Conservation (phyloP, 2,797 vertebrate species). For the Parauchenoglanis punctatus region DNA sequence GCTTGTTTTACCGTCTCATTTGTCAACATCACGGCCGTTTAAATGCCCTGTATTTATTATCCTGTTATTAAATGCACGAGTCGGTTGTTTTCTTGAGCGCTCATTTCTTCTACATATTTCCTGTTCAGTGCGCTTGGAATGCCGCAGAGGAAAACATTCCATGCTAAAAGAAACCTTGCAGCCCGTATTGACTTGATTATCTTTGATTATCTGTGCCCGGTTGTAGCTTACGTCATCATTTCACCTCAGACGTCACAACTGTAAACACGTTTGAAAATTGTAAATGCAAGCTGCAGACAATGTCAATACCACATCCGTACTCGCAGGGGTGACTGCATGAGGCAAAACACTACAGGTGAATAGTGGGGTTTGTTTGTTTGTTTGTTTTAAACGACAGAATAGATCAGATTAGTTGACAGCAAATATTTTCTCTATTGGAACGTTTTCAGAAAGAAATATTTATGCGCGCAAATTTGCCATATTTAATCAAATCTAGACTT, state of each 20-base stretch:
- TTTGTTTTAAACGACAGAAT: background rate
- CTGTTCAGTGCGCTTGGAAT: no score
- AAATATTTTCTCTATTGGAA: background rate
- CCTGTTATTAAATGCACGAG: no score
- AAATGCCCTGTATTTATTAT: background rate
- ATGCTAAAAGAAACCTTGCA: background rate
- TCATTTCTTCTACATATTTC: no score
- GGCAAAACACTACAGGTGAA: background rate
- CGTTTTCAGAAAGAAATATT: no score
- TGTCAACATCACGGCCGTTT: background rate
- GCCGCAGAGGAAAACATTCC: background rate
- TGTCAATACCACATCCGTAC: no score
- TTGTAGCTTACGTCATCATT: constrained; percentile 2
- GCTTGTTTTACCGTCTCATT: background rate
- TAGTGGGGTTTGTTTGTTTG: background rate
- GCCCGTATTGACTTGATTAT: background rate
- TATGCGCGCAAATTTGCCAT: background rate
- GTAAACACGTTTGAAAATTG: background rate
- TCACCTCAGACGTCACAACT: background rate
- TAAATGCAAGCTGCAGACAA: no score
- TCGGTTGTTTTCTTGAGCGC: background rate
- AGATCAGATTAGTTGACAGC: background rate
- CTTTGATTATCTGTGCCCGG: background rate
- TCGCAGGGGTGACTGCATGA: background rate
- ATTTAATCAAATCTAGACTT: background rate